These are phyloP conservation scores for Hirtodrosophila cameraria DNA, from an alignment of 2,888 invertebrate genomes.

Conservation along the genomic window DNA sequence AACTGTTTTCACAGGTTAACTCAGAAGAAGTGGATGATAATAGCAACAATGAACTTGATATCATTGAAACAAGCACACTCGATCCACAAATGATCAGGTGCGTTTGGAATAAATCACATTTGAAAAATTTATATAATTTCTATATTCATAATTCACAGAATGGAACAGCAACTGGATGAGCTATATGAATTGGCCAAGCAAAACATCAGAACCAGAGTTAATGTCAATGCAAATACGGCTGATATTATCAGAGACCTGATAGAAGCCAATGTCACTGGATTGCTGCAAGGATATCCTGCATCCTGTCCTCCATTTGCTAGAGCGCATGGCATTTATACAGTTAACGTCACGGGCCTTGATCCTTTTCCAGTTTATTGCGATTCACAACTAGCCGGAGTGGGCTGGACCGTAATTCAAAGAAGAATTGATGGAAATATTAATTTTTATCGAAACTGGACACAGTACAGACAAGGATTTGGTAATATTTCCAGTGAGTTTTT, in stretches of 20 bases:
- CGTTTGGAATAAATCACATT: no score
- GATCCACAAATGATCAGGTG: no score
- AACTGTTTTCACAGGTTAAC: no score
- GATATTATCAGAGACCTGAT: neutral
- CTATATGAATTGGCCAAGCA: no score
- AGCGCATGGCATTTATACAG: neutral
- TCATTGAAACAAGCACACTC: no score
- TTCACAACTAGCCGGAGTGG: neutral
- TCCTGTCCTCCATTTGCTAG: neutral
- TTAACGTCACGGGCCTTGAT: neutral
- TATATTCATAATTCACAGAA: no score
- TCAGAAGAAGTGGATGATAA: no score
- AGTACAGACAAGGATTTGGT: no score
- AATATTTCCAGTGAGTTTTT: slow-evolving; percentile 5
- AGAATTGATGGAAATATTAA: neutral
- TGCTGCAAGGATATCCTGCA: neutral
- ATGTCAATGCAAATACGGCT: neutral
- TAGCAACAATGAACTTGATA: no score
- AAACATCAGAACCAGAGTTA: no score
- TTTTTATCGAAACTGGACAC: neutral
- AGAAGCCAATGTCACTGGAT: neutral
- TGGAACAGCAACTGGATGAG: no score
- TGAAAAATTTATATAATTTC: no score
- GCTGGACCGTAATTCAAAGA: slow-evolving; percentile 3
- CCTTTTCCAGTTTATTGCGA: slow-evolving; percentile 2